Conservation (phyloP, 2,888 invertebrate species). For the Meteorus colon region DNA sequence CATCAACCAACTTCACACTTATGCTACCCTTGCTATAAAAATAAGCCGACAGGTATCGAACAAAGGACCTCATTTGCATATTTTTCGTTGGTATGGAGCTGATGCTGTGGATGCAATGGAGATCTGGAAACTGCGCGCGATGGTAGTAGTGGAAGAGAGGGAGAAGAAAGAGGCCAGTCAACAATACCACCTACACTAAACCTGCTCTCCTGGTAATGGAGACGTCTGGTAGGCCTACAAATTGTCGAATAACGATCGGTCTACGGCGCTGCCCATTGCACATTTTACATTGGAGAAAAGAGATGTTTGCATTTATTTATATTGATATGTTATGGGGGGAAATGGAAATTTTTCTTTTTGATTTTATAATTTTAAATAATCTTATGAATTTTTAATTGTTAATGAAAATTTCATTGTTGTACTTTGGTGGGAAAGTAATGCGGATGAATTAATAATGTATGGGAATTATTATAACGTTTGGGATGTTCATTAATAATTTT, state of each 20-base stretch:
- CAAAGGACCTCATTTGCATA: constrained; percentile 73
- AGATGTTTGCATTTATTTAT: constrained; percentile 38
- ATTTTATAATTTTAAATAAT: too few relatives aligned
- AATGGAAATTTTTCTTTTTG: too few relatives aligned
- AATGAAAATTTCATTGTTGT: too few relatives aligned
- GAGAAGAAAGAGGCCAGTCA: constrained; percentile 6
- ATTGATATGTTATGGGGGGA: too few relatives aligned
- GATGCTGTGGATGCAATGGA: background rate
- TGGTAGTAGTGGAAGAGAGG: background rate
- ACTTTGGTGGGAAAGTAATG: too few relatives aligned
- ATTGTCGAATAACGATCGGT: constrained; percentile 53
- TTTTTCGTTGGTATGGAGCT: constrained; percentile 51
- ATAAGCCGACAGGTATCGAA: constrained; percentile 73
- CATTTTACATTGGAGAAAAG: background rate
- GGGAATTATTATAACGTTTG: too few relatives aligned
- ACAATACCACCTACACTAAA: constrained; percentile 39
- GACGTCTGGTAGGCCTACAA: constrained; percentile 72
- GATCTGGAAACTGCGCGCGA: background rate
- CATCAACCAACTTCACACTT: constrained; percentile 58
- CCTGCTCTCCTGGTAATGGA: constrained; percentile 65
- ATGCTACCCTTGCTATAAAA: constrained; percentile 67
- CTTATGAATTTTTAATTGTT: too few relatives aligned
- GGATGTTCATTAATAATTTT: too few relatives aligned
- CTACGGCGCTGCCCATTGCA: background rate
- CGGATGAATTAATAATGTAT: too few relatives aligned